Evolutionary conservation across 2,888 invertebrate genomes (phyloP).

Genomic region (Leptinotarsa haldemani): DNA sequence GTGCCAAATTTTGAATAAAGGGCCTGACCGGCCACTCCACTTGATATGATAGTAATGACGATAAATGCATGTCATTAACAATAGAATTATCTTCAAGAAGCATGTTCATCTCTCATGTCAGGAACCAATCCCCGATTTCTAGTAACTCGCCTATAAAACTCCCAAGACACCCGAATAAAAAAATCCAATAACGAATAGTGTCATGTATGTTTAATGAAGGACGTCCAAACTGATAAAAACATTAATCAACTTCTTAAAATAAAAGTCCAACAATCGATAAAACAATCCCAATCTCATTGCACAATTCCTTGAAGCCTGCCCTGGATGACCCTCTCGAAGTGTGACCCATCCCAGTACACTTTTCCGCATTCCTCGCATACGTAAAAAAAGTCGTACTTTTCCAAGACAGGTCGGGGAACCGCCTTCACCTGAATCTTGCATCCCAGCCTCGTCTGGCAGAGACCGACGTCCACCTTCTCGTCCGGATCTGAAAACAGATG

Average conservation of each 20-base stretch:
- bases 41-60: too few species aligned
- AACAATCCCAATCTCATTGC: conserved; percentile 39
- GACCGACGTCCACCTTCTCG: conserved; percentile 61
- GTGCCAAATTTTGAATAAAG: too few species aligned
- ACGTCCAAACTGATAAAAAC: conserved; percentile 25
- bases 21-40: too few species aligned
- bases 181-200: conserved; percentile 8
- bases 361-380: conserved; percentile 81
- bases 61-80: too few species aligned
- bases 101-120: too few species aligned
- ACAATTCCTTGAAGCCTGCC: conserved; percentile 61
- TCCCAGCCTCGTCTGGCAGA: conserved; percentile 70
- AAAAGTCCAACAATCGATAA: conserved; percentile 27
- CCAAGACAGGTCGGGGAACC: conserved; percentile 57
- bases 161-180: conserved; percentile 1
- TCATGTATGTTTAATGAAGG: conserved; percentile 32
- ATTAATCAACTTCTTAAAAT: conserved; percentile 14
- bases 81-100: too few species aligned
- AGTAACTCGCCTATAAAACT: not conserved
- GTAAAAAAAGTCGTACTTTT: conserved; percentile 69
- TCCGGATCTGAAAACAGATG: conserved; percentile 54
- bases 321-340: conserved; percentile 59
- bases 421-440: conserved; percentile 69
- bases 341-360: conserved; percentile 76
- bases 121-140: too few species aligned